These are phyloP conservation scores for Entomobrya multifasciata DNA, from an alignment of 2,888 invertebrate species.

Conservation along the genomic window DNA sequence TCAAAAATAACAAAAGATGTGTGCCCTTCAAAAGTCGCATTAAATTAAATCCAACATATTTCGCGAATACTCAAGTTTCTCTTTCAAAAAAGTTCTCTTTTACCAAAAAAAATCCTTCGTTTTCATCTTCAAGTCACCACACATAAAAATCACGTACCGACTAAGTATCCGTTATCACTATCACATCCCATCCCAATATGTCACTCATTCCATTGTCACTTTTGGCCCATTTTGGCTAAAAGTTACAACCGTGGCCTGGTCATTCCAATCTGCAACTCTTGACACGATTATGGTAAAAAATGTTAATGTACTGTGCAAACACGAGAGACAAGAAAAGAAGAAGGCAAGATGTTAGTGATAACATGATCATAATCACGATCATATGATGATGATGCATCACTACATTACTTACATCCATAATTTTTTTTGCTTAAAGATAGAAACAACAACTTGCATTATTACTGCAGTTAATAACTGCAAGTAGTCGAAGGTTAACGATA, in stretches of 20 bases:
- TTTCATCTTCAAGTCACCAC: too few relatives aligned
- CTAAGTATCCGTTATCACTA: slow-evolving; percentile 14
- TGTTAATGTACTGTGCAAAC: slow-evolving; percentile 31
- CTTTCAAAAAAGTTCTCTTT: not conserved
- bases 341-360: not conserved
- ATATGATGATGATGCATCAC: slow-evolving; percentile 46
- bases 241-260: slow-evolving; percentile 53
- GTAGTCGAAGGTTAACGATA: slow-evolving; percentile 38
- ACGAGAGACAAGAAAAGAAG: not conserved
- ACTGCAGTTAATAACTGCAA: slow-evolving; percentile 41
- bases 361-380: not conserved
- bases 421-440: slow-evolving; percentile 4
- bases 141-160: too few relatives aligned
- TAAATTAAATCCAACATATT: too few relatives aligned
- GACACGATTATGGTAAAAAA: slow-evolving; percentile 41
- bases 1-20: not conserved
- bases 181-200: slow-evolving; percentile 20
- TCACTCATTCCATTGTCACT: slow-evolving; percentile 38
- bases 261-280: slow-evolving; percentile 21
- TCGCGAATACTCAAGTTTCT: not conserved
- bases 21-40: not conserved
- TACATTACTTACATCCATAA: slow-evolving; percentile 41
- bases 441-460: slow-evolving; percentile 27
- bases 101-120: too few relatives aligned
- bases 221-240: slow-evolving; percentile 26